Conservation (phyloP, 1,140 invertebrate species). For the Argopecten irradians region DNA sequence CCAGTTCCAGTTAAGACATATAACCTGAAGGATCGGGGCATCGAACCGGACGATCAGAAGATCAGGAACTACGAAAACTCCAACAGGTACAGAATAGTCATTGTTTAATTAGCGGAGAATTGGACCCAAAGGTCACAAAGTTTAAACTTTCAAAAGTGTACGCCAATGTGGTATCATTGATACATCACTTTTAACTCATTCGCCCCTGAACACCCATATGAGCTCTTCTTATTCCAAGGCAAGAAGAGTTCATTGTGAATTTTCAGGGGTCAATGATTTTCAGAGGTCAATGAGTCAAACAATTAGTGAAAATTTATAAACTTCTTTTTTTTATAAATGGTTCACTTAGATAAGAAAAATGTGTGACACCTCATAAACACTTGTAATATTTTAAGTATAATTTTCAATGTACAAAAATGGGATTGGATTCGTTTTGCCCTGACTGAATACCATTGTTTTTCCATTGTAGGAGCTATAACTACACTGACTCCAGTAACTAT, state of each 20-base stretch:
- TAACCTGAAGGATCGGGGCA: constrained; percentile 65
- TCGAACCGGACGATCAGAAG: constrained; percentile 68
- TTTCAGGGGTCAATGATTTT: too few species aligned
- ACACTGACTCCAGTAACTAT: constrained; percentile 54
- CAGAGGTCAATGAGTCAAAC: too few species aligned
- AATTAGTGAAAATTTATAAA: too few species aligned
- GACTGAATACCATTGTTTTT: constrained; percentile 14
- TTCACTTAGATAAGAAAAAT: too few species aligned
- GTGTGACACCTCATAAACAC: too few species aligned
- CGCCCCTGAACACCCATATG: constrained; percentile 33
- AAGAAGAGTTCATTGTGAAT: too few species aligned
- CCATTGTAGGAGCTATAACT: constrained; percentile 62
- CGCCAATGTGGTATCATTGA: constrained; percentile 32
- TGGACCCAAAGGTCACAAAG: background rate
- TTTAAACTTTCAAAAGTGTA: background rate
- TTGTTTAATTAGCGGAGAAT: background rate
- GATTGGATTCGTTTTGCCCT: background rate
- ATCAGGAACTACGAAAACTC: constrained; percentile 72
- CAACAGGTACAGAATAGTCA: constrained; percentile 56
- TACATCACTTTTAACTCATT: too few species aligned
- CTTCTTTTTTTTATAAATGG: too few species aligned
- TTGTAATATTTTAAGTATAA: too few species aligned
- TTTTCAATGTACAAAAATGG: too few species aligned
- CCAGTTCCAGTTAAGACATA: constrained; percentile 72
- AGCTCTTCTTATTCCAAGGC: constrained; percentile 26